These are phyloP conservation scores for Orcinus orca DNA, from an alignment of 2,113 vertebrate species.

Conservation along the genomic window DNA sequence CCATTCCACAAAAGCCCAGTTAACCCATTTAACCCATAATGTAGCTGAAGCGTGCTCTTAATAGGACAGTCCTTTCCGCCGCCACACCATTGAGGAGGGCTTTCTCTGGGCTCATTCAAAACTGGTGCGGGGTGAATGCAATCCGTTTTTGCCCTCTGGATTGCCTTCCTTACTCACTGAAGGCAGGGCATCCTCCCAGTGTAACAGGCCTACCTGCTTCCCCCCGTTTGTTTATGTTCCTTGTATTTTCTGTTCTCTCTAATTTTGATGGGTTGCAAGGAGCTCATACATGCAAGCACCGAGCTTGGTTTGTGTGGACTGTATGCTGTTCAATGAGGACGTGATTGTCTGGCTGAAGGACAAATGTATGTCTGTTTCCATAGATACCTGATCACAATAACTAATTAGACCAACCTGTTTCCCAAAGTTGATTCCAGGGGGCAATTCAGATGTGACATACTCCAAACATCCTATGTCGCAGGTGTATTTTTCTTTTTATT, in stretches of 20 bases:
- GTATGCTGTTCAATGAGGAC: conserved; percentile 50
- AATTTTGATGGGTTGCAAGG: neutral
- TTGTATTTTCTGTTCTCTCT: neutral
- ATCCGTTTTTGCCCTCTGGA: neutral
- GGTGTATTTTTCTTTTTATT: conserved; percentile 7
- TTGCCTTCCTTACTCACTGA: neutral
- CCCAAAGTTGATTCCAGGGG: conserved; percentile 42
- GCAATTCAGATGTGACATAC: conserved; percentile 21
- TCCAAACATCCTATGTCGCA: neutral
- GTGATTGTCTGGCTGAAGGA: conserved; percentile 65
- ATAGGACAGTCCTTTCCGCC: conserved; percentile 29
- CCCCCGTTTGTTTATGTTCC: neutral
- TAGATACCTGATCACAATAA: conserved; percentile 68
- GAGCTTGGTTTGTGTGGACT: conserved; percentile 11
- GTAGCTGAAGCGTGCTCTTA: conserved; percentile 33
- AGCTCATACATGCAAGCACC: neutral
- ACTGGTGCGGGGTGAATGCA: neutral
- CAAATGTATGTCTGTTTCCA: conserved; percentile 71
- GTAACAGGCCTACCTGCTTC: neutral
- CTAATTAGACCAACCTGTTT: conserved; percentile 58
- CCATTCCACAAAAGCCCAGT: conserved; percentile 65
- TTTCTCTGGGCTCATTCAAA: conserved; percentile 32
- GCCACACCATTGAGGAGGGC: neutral
- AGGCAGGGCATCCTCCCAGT: no score
- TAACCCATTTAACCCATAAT: conserved; percentile 73